Conservation (phyloP, 1,140 invertebrate species). For the Neotoxoptera formosana region DNA sequence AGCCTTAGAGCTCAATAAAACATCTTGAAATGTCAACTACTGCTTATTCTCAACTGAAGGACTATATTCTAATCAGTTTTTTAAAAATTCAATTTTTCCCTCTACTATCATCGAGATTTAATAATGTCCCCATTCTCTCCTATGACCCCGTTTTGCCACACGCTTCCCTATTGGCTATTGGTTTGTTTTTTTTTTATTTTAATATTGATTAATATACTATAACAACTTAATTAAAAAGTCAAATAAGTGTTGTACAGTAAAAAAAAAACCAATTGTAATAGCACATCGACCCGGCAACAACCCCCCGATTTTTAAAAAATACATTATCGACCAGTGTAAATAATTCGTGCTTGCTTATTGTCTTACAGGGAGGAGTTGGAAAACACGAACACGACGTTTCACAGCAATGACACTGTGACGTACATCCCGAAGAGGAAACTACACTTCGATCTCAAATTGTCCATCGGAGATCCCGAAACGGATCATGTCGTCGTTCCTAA, state of each 20-base stretch:
- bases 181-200: not conserved
- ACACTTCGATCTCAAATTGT: constrained; percentile 74
- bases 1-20: no score
- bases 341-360: constrained; percentile 31
- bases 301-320: not conserved
- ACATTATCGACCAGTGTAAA: not conserved
- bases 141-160: no score
- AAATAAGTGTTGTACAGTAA: not conserved
- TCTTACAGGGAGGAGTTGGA: constrained; percentile 72
- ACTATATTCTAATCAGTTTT: no score
- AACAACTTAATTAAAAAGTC: not conserved
- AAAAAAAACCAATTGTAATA: not conserved
- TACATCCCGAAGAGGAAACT: constrained; percentile 75
- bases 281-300: not conserved
- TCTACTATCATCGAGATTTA: no score
- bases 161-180: no score
- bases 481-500: constrained; percentile 78
- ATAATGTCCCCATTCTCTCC: no score
- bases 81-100: no score
- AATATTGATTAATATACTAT: not conserved
- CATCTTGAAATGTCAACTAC: no score
- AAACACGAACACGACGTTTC: constrained; percentile 73
- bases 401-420: constrained; percentile 79
- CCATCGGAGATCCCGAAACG: constrained; percentile 71
- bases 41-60: no score